Percentiles rank a stretch among this genome's conserved stretches.
These are phyloP conservation scores for Amia ocellicauda DNA, from an alignment of 2,113 vertebrate species.

Conservation along the genomic window DNA sequence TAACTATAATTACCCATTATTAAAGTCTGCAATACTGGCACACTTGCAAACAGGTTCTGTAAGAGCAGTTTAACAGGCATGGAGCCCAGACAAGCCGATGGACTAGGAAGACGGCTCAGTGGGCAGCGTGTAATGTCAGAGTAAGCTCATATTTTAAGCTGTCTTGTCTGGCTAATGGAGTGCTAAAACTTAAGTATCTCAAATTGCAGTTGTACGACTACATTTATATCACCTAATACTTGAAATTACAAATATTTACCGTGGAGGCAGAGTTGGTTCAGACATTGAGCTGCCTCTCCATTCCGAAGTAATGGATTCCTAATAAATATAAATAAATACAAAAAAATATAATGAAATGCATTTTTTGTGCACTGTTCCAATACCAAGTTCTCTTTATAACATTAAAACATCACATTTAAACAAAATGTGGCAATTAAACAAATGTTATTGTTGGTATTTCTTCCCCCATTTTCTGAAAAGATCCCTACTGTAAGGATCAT, in stretches of 20 bases:
- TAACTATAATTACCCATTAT: background rate
- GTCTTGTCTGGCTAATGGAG: no score
- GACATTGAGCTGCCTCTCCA: constrained; percentile 38
- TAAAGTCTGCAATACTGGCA: background rate
- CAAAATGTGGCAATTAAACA: no score
- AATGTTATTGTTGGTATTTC: no score
- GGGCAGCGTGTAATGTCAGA: background rate
- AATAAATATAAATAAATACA: constrained; percentile 36
- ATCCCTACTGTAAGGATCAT: no score
- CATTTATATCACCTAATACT: background rate
- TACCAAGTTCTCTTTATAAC: no score
- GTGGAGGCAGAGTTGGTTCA: constrained; percentile 65
- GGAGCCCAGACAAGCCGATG: background rate
- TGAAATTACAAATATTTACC: constrained; percentile 55
- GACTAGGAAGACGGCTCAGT: background rate
- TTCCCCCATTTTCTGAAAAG: background rate
- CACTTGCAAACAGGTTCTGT: background rate
- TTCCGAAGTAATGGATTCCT: constrained; percentile 57
- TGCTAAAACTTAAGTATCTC: no score
- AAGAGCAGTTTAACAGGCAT: background rate
- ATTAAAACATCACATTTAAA: no score
- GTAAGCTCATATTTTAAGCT: no score
- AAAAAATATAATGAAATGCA: no score
- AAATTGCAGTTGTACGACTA: background rate
- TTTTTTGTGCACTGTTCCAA: no score